Conservation (phyloP, 2,797 vertebrate species). For the Limnodromus scolopaceus region DNA sequence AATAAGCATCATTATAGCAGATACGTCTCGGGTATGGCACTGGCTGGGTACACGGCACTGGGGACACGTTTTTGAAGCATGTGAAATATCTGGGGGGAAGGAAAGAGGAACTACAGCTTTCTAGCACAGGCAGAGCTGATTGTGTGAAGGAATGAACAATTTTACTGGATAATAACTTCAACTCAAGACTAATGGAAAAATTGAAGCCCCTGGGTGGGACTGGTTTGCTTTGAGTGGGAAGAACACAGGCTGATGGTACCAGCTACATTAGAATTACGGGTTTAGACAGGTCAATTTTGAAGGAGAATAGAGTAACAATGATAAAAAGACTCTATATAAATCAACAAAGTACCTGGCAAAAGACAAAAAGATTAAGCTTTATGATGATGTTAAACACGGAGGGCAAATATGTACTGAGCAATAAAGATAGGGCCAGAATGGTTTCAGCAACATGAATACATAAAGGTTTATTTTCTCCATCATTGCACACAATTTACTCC, state of each 20-base stretch:
- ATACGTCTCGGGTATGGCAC: neutral
- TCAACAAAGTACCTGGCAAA: slow-evolving; percentile 10
- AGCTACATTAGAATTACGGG: slow-evolving; percentile 1
- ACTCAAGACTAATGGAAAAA: slow-evolving; percentile 47
- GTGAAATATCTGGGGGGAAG: neutral
- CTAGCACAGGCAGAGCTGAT: neutral
- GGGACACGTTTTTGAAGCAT: neutral
- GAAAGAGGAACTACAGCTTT: neutral
- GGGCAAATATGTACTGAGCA: neutral
- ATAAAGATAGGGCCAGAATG: neutral
- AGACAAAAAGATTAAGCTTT: slow-evolving; percentile 7
- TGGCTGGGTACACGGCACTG: neutral
- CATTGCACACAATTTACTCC: slow-evolving; percentile 8
- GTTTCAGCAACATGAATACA: slow-evolving; percentile 15
- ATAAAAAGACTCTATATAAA: slow-evolving; percentile 16
- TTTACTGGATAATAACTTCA: neutral
- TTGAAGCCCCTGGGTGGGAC: neutral
- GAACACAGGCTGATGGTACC: neutral
- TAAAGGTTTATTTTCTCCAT: neutral
- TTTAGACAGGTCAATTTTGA: slow-evolving; percentile 43
- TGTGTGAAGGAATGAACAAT: neutral
- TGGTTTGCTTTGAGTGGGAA: neutral
- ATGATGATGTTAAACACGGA: slow-evolving; percentile 32
- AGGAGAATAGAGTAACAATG: neutral
- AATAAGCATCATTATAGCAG: neutral